phyloP scores from a whole-genome alignment of 1,140 invertebrate species.

The Microvelia longipes region DNA sequence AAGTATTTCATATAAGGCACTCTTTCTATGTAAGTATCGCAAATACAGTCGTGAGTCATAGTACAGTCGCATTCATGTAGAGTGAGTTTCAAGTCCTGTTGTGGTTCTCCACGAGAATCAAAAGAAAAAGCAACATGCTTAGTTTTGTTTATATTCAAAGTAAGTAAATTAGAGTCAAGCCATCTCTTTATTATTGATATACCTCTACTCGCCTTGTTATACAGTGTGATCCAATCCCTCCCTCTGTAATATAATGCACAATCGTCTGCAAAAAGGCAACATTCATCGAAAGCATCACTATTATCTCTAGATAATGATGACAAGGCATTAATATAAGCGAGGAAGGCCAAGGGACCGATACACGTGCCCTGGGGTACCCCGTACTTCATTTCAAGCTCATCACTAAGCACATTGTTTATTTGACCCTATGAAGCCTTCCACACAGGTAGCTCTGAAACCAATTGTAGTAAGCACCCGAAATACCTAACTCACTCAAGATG shows the following conservation, averaged over 20 bases:
- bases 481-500: not conserved
- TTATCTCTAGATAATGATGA: not conserved
- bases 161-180: not conserved
- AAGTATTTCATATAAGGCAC: not conserved
- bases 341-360: not conserved
- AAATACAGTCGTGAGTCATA: not conserved
- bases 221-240: not conserved
- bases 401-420: not conserved
- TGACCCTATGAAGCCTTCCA: not conserved
- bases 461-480: not conserved
- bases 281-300: not conserved
- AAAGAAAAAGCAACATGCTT: not conserved
- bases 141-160: not conserved
- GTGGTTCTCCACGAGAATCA: not conserved
- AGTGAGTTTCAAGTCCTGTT: not conserved
- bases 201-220: not conserved
- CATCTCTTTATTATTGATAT: not conserved
- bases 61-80: not conserved
- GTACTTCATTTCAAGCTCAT: not conserved
- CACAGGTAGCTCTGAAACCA: not conserved
- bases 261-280: not conserved
- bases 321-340: not conserved
- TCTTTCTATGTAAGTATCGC: not conserved
- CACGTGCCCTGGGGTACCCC: not conserved
- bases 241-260: not conserved